phyloP scores from a whole-genome alignment of 2,113 vertebrate genomes.

The Neogale vison region DNA sequence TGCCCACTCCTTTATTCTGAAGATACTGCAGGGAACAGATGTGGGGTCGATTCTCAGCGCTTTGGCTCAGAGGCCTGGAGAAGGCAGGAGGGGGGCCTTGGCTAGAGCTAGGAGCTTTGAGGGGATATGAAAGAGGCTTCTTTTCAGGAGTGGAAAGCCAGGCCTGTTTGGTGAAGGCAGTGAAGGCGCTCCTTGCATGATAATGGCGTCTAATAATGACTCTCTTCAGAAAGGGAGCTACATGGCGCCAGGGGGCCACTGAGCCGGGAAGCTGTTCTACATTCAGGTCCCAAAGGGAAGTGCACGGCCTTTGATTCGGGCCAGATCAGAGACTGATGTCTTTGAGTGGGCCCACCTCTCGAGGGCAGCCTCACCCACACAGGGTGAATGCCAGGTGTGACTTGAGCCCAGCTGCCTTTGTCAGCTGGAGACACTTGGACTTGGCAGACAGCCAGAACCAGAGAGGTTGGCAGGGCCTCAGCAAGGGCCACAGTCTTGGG shows the following conservation, averaged over 20 bases:
- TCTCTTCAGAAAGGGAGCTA: constrained; percentile 52
- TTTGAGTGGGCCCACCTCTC: neutral
- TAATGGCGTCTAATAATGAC: constrained; percentile 59
- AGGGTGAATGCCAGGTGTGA: neutral
- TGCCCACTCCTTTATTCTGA: constrained; percentile 55
- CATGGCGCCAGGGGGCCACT: neutral
- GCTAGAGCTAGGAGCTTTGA: neutral
- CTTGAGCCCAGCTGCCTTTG: neutral
- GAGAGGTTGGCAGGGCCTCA: neutral
- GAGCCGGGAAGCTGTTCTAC: constrained; percentile 8
- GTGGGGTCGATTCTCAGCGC: neutral
- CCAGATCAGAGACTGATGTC: neutral
- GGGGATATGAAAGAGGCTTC: constrained; percentile 54
- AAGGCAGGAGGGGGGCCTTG: constrained; percentile 49
- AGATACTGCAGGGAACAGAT: constrained; percentile 71
- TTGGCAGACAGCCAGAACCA: neutral
- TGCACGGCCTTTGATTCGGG: accelerated
- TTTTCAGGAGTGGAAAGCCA: neutral
- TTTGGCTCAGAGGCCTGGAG: neutral
- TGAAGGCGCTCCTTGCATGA: constrained; percentile 37
- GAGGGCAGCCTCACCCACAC: accelerated
- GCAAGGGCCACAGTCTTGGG: neutral
- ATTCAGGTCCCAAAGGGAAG: neutral
- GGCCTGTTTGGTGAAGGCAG: neutral
- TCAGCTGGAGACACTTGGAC: neutral